Evolutionary conservation across 2,797 vertebrate species (phyloP), one percentile per base, ranked within the genome.

Genomic region (Galaxias olidus): DNA sequence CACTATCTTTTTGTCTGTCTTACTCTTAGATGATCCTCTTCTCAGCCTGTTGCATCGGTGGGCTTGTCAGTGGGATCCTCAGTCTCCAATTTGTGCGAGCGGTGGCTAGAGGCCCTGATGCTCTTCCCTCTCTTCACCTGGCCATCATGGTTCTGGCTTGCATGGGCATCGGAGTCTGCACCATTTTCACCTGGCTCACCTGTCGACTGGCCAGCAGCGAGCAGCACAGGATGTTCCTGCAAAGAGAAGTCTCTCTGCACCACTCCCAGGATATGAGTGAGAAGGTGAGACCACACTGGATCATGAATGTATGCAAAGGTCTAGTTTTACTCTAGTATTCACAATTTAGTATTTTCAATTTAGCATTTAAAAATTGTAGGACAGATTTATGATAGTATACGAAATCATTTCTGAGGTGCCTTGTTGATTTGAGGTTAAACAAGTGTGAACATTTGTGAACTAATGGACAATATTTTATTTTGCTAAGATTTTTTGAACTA

Each of bases 231-330:
- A 93, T 95, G 93, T 95, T 94, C 86, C 87, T 93, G 4, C 93
- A 95, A 80, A 88, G 93, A 72, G 93, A 94, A 73, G 91, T 94
- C 59, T 95, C 93, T 4, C 80, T 95, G 81, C 94, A 94, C 78
- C 94, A 95, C 69, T 95, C 94, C 45, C 91, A 94, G 51, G 93
- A 94, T 86, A 94, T 95, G 92, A 92, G 91, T 52, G 93, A 95
- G 84, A 95, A 95, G 90, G 93, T 94, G 47, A 75, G 65, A 42
- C 51, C 14, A 1, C 9, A 7, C 14, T 1, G 17, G 48, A n/a
- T 7, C 1, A 13, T 50, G 14, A n/a, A 50, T 15, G n/a, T n/a
- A n/a, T 13, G 14, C 48, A 49, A 9, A 15, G 48, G 14, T 14
- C 17, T n/a, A 49, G 48, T 13, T n/a, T n/a, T n/a, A n/a, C n/a